Percentiles rank a stretch among this genome's conserved stretches.
phyloP scores from a whole-genome alignment of 2,888 invertebrate species.

The Leucoma salicis region DNA sequence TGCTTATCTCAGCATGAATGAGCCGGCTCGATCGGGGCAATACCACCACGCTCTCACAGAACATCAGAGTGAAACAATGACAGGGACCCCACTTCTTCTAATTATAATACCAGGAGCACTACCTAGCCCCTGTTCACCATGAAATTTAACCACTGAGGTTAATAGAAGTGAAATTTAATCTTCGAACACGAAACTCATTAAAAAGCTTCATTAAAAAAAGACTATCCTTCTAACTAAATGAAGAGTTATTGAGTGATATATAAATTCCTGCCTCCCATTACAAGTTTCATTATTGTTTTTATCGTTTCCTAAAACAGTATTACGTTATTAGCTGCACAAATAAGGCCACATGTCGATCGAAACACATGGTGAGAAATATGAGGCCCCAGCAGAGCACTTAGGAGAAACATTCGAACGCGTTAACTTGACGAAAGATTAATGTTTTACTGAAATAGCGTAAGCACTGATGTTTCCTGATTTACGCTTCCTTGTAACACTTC shows the following conservation, averaged over 20 bases:
- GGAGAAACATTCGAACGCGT: constrained; percentile 12
- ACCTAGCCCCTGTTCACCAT: no score
- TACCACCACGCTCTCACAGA: no score
- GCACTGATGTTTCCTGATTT: constrained; percentile 30
- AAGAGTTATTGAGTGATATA: background rate
- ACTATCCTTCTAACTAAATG: no score
- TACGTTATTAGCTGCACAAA: constrained; percentile 7
- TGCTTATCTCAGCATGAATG: no score
- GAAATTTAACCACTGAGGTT: no score
- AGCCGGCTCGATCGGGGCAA: no score
- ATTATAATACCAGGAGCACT: no score
- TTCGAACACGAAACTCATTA: no score
- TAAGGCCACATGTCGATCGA: constrained; percentile 15
- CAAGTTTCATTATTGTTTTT: background rate
- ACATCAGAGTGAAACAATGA: no score
- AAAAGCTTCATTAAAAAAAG: no score
- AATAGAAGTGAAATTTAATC: no score
- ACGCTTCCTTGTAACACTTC: constrained; percentile 22
- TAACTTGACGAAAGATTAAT: constrained; percentile 34
- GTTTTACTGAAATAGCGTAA: constrained; percentile 25
- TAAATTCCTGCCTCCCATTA: background rate
- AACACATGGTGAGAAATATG: constrained; percentile 25
- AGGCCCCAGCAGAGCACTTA: constrained; percentile 4
- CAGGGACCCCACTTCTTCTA: no score
- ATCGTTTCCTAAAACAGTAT: constrained; percentile 9